Evolutionary conservation across 2,888 invertebrate species (phyloP), one percentile per base, ranked within the genome.

Genomic region (Papilio elwesi): DNA sequence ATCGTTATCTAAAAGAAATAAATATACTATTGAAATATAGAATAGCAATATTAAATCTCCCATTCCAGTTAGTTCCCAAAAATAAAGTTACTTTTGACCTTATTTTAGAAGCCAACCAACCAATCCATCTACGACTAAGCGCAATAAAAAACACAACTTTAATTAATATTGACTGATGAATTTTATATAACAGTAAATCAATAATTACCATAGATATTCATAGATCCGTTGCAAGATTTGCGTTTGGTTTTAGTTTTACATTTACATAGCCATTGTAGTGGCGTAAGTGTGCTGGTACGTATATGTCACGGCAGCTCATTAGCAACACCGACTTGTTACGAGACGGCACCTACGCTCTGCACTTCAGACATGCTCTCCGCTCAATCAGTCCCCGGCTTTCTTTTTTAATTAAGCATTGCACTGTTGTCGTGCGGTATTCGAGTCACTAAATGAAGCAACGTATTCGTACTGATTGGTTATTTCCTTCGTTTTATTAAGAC

Each of bases 381-480:
- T 72, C 72, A 72, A 72, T 72, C 72, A 68, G 68, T 49, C 48
- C 64, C n/a, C 43, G 48, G 64, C 63, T 72, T 72, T 72, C 72
- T 72, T 72, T 72, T 72, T 72, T 72, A 72, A 72, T 72, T 72
- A 72, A 72, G 68, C 26, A 53, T 62, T 53, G 71, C 68, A 64
- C 64, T 71, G 64, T 57, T 69, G 38, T 71, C 57, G 15, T 38
- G 55, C 48, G 62, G 36, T 55, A 62, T 67, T 59, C 26, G n/a
- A 59, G 26, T 68, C 71, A 75, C 63, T 75, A 74, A 75, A 74
- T 68, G 66, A 68, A n/a, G n/a, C 53, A 52, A 57, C 59, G 63
- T 68, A 71, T 73, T 75, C 71, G 51, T 26, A 65, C 70, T 74
- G 74, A 74, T 74, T 74, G 74, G 67, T 70, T 70, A 62, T 62